Evolutionary conservation across 2,113 vertebrate species (phyloP), one percentile per base, ranked within the genome.

Genomic region (Galbula dea): DNA sequence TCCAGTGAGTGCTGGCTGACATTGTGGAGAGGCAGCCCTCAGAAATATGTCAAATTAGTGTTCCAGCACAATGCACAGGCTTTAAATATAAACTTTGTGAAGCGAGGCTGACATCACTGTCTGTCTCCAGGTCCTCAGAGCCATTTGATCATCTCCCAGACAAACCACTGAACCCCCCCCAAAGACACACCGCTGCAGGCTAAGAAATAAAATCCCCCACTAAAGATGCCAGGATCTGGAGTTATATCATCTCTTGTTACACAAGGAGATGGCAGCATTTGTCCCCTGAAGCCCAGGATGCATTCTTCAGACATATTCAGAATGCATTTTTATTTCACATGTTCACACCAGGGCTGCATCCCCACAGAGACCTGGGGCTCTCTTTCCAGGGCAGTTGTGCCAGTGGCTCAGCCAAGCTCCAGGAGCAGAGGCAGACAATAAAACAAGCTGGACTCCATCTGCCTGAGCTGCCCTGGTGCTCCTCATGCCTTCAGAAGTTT

Each of bases 71-170:
- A 22, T 32, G 62, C 68, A 26, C 71, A 45, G 71, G 72, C 59
- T 83, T 75, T 30, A 82, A 87, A 79, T 39, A 51, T 16, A 61
- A 79, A 10, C 82, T 51, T 6, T 0, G n/a, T 11, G 71, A 75
- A 13, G 83, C 84, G 79, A 85, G 27, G 52, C 66, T 85, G 94
- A 63, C 75, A 89, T 36, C 1, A 6, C 80, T 55, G 73, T 18
- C 88, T 59, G 73, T 69, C 83, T 77, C 61, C 54, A 32, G 73
- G 57, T 94, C 86, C 77, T 88, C 66, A 27, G 67, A 86, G 71
- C 11, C 59, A 57, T 57, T 80, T 55, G 43, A 82, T 89, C 72
- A 89, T 51, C 85, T 78, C 43, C 55, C 72, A 86, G 61, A 65
- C 77, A 65, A 65, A 94, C 68, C 63, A 85, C 8, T 0, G 55